These are phyloP conservation scores for Aldabrachelys gigantea DNA, from an alignment of 2,113 vertebrate species.

Conservation along the genomic window DNA sequence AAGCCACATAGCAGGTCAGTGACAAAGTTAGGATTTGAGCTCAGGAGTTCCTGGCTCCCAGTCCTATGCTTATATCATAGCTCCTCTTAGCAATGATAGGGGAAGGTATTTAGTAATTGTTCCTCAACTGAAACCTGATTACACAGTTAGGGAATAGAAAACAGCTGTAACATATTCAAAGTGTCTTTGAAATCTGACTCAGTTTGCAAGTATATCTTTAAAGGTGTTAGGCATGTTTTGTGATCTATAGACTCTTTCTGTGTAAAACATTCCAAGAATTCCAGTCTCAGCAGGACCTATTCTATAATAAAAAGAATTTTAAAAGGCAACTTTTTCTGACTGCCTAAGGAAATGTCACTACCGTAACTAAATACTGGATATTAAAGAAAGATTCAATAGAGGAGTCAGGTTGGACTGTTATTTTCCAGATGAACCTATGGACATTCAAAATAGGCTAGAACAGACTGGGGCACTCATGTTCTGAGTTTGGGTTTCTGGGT, in stretches of 20 bases:
- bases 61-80: background rate
- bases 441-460: background rate
- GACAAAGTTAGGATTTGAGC: background rate
- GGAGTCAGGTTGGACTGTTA: background rate
- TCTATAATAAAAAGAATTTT: background rate
- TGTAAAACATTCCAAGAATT: background rate
- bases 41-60: background rate
- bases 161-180: background rate
- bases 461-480: background rate
- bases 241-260: conserved; percentile 7
- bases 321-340: conserved; percentile 27
- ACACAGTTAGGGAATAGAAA: background rate
- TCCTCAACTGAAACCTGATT: background rate
- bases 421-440: background rate
- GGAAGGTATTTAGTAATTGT: background rate
- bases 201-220: background rate
- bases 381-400: background rate
- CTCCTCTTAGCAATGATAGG: background rate
- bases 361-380: background rate
- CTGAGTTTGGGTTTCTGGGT: background rate
- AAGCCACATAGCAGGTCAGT: background rate
- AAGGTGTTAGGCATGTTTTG: conserved; percentile 26
- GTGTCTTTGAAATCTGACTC: conserved; percentile 44
- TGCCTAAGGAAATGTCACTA: conserved; percentile 8
- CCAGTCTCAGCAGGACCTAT: conserved; percentile 15